phyloP scores from a whole-genome alignment of 2,113 vertebrate genomes.

The Embiotoca jacksoni region DNA sequence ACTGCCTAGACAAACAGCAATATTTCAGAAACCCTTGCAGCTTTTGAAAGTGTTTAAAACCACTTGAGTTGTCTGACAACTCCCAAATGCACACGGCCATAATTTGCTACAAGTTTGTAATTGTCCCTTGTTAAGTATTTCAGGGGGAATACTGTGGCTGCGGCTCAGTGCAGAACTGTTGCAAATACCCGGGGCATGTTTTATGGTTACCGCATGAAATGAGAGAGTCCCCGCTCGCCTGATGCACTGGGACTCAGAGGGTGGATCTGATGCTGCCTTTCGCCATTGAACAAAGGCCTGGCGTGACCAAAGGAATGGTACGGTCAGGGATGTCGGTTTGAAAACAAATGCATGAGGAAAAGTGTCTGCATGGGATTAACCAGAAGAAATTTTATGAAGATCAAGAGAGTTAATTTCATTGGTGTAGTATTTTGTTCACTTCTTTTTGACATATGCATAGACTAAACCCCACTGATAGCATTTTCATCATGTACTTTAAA shows the following conservation, averaged over 20 bases:
- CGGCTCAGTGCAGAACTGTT: slow-evolving; percentile 52
- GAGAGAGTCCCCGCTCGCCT: slow-evolving; percentile 58
- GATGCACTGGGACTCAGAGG: slow-evolving; percentile 52
- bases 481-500: not conserved
- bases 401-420: not conserved
- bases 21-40: slow-evolving; percentile 53
- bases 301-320: slow-evolving; percentile 62
- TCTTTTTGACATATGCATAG: slow-evolving; percentile 2
- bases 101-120: slow-evolving; percentile 74
- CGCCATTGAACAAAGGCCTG: slow-evolving; percentile 50
- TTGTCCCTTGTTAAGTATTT: slow-evolving; percentile 72
- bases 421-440: not conserved
- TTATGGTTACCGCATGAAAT: slow-evolving; percentile 78
- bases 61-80: slow-evolving; percentile 50
- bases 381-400: not conserved
- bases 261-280: slow-evolving; percentile 64
- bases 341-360: slow-evolving; percentile 48
- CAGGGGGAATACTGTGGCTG: slow-evolving; percentile 58
- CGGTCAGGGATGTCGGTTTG: slow-evolving; percentile 54
- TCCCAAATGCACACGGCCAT: slow-evolving; percentile 62
- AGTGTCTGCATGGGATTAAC: slow-evolving; percentile 32
- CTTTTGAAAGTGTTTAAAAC: slow-evolving; percentile 61
- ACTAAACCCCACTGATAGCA: not conserved
- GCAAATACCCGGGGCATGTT: slow-evolving; percentile 64
- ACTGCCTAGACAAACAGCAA: slow-evolving; percentile 57